Evolutionary conservation across 2,113 vertebrate species (phyloP), one percentile per base, ranked within the genome.

Genomic region (Labeo catla): DNA sequence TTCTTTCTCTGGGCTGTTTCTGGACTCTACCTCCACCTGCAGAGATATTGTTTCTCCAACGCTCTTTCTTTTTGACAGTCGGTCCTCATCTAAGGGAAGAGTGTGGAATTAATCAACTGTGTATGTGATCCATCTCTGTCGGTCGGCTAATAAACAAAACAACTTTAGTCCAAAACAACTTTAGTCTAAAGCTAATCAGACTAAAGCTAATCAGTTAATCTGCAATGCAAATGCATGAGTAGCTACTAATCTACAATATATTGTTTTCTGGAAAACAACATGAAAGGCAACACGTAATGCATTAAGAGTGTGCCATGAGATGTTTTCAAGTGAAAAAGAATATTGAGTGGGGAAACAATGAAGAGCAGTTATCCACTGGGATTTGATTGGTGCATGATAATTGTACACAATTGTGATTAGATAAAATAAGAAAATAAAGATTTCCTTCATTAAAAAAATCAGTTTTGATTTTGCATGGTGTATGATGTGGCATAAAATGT

Each of bases 41-140:
- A 99, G 94, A 3, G 98, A 99, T 89, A 99, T 98, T 66, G 97
- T 99, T 87, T 99, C 98, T 0, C 97, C 97, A 0, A 98, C 96
- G 93, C 98, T 99, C 91, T 98, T 98, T 84, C 98, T 96, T 93
- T 99, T 99, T 7, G 97, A 98, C 80, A 99, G 93, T 0, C 97
- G 95, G 77, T 99, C 98, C 89, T 99, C 98, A 88, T 99, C 98
- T 99, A 88, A 34, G 90, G 73, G 84, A 79, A n/a, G 16, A 68
- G 36, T 16, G 6, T 54, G 23, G 50, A 23, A 47, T 49, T 28
- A 77, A 77, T 77, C 49, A 50, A 15, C 52, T 8, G 15, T 39
- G 28, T 47, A 73, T 39, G 81, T 10, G 8, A 23, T 57, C 16
- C 1, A 65, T 59, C 54, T 59, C 76, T 59, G 39, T 19, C 61